Base-by-base conservation (phyloP, 2,113 vertebrate species). In the Barnardius zonarius region DNA sequence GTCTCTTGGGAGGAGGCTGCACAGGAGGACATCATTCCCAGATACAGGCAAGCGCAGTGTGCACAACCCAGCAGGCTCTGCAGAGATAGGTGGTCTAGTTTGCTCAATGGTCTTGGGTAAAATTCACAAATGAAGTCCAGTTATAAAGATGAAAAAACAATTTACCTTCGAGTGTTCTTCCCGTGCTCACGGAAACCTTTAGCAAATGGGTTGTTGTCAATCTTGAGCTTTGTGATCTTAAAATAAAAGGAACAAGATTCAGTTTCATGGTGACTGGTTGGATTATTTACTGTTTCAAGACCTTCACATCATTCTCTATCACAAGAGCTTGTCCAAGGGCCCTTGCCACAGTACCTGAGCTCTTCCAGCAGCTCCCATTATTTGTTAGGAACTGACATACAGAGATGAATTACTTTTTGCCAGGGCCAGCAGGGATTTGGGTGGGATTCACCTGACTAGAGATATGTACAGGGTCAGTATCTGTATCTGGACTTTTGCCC, bases 171-270 rank as follows among this genome's bases (percentile, higher is more conserved):
- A 16, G 98, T 98, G 57, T 97, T 98, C 31, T 98, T 98, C 80
- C 98, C 98, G 27, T 99, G 98, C 51, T 99, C 99, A 7, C 99
- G 95, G 97, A 99, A 99, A 59, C 99, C 99, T 97, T 99, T 99
- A 14, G 99, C 99, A 89, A 99, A 99, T 0, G 99, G 99, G 86
- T 99, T 99, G 97, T 99, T 98, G 94, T 99, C 98, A 33, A 99
- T 99, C 98, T 99, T 99, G 90, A 99, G 98, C 90, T 98, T 99
- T 37, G 99, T 99, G 64, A 99, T 98, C 99, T 97, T 99, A 94
- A 43, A 95, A 82, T 16, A 39, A 54, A 85, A 95, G 77, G 64
- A 74, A 67, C 28, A 69, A 77, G 33, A 62, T 39, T 91, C 57
- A 79, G 54, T 35, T 57, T 49, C 51, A 51, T 6, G 23, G 39